Evolutionary conservation across 2,797 vertebrate genomes (phyloP), one percentile per base, ranked within the genome.

Genomic region (Cryptoblepharus egeriae): DNA sequence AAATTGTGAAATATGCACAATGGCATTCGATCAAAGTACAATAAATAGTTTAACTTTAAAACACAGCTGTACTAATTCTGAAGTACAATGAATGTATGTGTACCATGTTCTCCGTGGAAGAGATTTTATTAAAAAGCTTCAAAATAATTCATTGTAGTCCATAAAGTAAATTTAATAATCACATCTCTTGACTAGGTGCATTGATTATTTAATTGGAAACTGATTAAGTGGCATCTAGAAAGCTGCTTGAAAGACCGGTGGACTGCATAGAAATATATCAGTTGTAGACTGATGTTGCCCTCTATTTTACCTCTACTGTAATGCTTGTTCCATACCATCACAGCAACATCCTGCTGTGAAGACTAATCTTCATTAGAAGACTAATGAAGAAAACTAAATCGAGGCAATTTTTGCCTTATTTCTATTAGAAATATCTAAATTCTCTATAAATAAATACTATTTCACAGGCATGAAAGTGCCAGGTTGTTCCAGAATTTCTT

Each of bases 141-240:
- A 61, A 8, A 85, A 57, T 80, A 84, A 75, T 84, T 85, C 73
- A 77, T 68, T 80, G 10, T n/a, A 30, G 26, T 71, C 90, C 85
- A 68, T 89, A 86, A 92, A 86, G 87, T 78, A 75, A 37, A 28
- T 75, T 28, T 86, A 81, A 85, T 67, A 67, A 13, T 83, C 89
- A 87, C 76, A 71, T 79, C 77, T 79, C 77, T 87, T 89, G 82
- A 79, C 87, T 18, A 87, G 93, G 82, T 88, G 45, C 60, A 89
- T 87, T 84, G 71, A 82, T 86, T 18, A 52, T 74, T 79, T 70
- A 75, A 73, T 80, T 72, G 30, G 45, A 81, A 77, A 63, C 32
- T 79, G 78, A 35, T 86, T 80, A 49, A 52, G 78, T 77, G 84
- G 81, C 75, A 75, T 73, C 10, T 68, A 79, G 72, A 60, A 71